These are phyloP conservation scores for Acronicta psi DNA, from an alignment of 2,888 invertebrate species.

Conservation along the genomic window DNA sequence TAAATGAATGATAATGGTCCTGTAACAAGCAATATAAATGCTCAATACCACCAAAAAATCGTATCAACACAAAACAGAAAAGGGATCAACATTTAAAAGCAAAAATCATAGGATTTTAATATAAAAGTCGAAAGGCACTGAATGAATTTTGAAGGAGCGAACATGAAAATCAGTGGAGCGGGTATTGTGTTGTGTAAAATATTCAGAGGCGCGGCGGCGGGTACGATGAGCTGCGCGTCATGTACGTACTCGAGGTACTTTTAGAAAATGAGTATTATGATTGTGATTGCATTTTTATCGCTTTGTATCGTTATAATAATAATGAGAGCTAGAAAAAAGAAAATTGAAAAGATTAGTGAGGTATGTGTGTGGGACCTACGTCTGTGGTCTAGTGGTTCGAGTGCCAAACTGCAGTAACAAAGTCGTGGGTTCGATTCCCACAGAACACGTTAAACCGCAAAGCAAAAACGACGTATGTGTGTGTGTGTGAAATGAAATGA, in stretches of 20 bases:
- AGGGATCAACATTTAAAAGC: conserved; percentile 24
- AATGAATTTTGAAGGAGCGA: conserved; percentile 48
- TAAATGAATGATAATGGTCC: too few species aligned
- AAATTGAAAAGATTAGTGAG: too few species aligned
- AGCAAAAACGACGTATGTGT: too few species aligned
- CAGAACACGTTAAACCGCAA: too few species aligned
- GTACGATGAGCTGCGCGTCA: conserved; percentile 13
- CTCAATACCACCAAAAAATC: conserved; percentile 11
- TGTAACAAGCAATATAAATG: too few species aligned
- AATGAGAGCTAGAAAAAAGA: too few species aligned
- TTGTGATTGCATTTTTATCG: conserved; percentile 20
- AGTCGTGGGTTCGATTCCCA: too few species aligned
- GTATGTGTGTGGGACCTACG: too few species aligned
- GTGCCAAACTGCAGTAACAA: too few species aligned
- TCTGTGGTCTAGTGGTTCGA: too few species aligned
- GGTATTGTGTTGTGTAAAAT: conserved; percentile 40
- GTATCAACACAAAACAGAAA: conserved; percentile 18
- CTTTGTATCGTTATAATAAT: too few species aligned
- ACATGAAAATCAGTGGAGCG: conserved; percentile 46
- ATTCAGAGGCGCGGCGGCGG: conserved; percentile 28
- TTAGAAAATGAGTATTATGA: conserved; percentile 31
- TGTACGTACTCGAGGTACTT: conserved; percentile 38
- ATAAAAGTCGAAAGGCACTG: conserved; percentile 38
- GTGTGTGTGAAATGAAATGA: too few species aligned
- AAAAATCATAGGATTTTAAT: conserved; percentile 38